Conservation (phyloP, 1,140 invertebrate genomes). For the Zaprionus tsacasi region DNA sequence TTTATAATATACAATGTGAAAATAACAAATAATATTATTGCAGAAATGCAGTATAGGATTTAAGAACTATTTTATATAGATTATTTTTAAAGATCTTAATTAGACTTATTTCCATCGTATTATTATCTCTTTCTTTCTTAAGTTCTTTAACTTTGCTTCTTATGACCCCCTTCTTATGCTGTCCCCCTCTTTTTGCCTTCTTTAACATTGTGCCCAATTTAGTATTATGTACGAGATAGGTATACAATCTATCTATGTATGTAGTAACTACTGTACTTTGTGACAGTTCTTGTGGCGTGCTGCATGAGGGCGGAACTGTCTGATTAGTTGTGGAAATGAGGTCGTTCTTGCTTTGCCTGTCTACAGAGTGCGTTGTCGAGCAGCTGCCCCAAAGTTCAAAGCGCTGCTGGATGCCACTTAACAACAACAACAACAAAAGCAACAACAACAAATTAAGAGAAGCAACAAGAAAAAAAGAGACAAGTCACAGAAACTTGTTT, state of each 20-base stretch:
- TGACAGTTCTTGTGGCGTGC: not conserved
- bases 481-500: conserved; percentile 34
- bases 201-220: not conserved
- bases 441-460: too few relatives aligned
- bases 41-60: too few relatives aligned
- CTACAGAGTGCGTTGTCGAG: not conserved
- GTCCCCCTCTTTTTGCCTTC: not conserved
- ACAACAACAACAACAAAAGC: conserved; percentile 1
- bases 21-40: too few relatives aligned
- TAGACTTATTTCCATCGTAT: not conserved
- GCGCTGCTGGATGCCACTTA: conserved; percentile 51
- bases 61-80: too few relatives aligned
- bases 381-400: conserved; percentile 53
- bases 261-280: not conserved
- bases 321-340: conserved; percentile 37
- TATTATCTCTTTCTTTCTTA: not conserved
- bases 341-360: conserved; percentile 10
- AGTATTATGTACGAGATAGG: not conserved
- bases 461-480: not conserved
- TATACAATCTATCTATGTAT: not conserved
- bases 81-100: too few relatives aligned
- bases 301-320: conserved; percentile 20
- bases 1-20: too few relatives aligned
- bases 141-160: not conserved
- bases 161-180: too few relatives aligned